Percentiles rank a stretch among this genome's conserved stretches.
These are phyloP conservation scores for Volucella bombylans DNA, from an alignment of 2,888 invertebrate species.

Conservation along the genomic window DNA sequence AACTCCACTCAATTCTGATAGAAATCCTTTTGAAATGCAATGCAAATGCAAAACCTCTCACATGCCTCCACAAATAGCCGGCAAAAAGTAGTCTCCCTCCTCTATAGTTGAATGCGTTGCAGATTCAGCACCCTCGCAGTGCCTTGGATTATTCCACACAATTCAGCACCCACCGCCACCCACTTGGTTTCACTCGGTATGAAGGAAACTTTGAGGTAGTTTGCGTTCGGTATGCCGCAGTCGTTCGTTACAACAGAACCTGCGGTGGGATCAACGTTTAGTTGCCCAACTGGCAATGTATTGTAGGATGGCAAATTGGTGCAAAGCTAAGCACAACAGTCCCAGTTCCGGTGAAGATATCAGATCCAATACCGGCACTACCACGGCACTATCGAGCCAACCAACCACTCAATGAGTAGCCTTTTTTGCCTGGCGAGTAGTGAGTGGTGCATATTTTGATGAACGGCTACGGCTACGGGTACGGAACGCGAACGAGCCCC, in stretches of 20 bases:
- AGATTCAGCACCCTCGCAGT: no score
- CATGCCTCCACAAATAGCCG: no score
- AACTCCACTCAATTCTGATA: slow-evolving; percentile 5
- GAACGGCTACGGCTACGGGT: slow-evolving; percentile 8
- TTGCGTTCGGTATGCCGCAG: not conserved
- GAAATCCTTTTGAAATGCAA: slow-evolving; percentile 8
- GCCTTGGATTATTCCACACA: no score
- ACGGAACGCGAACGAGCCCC: slow-evolving; percentile 54
- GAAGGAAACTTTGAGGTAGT: slow-evolving; percentile 25
- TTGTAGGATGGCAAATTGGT: slow-evolving; percentile 34
- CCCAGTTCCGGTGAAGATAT: no score
- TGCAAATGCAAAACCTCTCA: no score
- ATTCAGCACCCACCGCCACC: not conserved
- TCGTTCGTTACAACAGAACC: slow-evolving; percentile 12
- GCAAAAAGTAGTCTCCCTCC: no score
- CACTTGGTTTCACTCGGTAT: slow-evolving; percentile 60
- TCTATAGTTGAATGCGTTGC: no score
- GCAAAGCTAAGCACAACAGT: slow-evolving; percentile 34
- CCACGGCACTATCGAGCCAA: slow-evolving; percentile 38
- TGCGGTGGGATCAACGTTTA: slow-evolving; percentile 31
- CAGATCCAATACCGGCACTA: slow-evolving; percentile 46
- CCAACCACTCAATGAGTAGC: slow-evolving; percentile 60
- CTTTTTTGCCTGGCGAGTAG: slow-evolving; percentile 72
- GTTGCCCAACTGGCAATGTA: slow-evolving; percentile 24
- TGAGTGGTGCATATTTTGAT: slow-evolving; percentile 66